Percentiles rank a stretch among this genome's conserved stretches.
phyloP scores from a whole-genome alignment of 2,113 vertebrate species.

The Romanogobio albipinnatus region DNA sequence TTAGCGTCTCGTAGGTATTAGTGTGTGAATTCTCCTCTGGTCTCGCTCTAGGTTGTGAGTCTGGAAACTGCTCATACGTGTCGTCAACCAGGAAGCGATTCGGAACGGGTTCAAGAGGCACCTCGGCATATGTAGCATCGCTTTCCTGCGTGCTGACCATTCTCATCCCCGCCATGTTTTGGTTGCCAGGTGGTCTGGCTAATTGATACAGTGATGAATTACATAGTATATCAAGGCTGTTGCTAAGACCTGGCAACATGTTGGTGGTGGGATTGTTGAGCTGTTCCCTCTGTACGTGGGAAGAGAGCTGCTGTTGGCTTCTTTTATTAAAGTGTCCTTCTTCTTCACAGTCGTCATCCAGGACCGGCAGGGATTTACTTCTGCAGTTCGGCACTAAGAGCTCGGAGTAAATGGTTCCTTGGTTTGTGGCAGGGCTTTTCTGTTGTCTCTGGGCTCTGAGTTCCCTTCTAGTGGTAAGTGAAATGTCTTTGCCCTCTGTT shows the following conservation, averaged over 20 bases:
- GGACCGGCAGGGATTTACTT: conserved; percentile 60
- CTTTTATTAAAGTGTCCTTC: conserved; percentile 51
- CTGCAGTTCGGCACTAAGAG: conserved; percentile 61
- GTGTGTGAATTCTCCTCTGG: conserved; percentile 28
- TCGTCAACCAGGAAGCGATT: conserved; percentile 45
- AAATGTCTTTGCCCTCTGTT: conserved; percentile 37
- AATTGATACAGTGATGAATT: conserved; percentile 65
- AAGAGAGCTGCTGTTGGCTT: conserved; percentile 56
- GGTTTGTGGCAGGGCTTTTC: background rate
- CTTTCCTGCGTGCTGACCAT: background rate
- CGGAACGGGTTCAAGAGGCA: conserved; percentile 48
- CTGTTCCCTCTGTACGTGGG: background rate
- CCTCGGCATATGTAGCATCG: conserved; percentile 67
- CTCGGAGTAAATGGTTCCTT: conserved; percentile 65
- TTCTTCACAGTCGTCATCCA: conserved; percentile 51
- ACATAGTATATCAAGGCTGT: conserved; percentile 59
- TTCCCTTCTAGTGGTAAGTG: background rate
- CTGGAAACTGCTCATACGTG: conserved; percentile 69
- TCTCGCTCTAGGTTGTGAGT: conserved; percentile 48
- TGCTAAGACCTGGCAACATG: conserved; percentile 43
- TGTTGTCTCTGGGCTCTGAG: background rate
- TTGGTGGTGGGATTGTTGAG: background rate
- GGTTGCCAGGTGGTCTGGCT: conserved; percentile 57
- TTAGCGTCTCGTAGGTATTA: conserved; percentile 67
- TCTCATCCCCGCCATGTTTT: conserved; percentile 4